Conservation (phyloP, 2,888 invertebrate genomes). For the Diogma glabrata region DNA sequence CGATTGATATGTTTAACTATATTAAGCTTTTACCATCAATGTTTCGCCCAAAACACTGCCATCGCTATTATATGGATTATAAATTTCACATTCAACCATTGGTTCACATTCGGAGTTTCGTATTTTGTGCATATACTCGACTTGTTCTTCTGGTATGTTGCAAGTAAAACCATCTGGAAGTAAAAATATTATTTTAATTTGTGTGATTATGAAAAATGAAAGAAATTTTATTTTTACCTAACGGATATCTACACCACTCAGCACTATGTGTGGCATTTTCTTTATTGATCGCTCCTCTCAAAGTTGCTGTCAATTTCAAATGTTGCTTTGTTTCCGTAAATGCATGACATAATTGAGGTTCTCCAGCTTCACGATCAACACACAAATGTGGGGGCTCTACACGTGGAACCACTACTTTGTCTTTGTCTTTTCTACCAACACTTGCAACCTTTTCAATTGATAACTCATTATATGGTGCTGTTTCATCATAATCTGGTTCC, state of each 20-base stretch:
- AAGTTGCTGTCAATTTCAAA: slow-evolving; percentile 41
- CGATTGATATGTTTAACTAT: background rate
- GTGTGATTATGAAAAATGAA: slow-evolving; percentile 7
- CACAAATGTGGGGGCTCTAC: slow-evolving; percentile 48
- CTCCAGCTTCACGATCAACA: slow-evolving; percentile 25
- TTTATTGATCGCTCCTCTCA: slow-evolving; percentile 39
- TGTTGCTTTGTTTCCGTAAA: slow-evolving; percentile 44
- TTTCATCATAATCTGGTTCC: slow-evolving; percentile 35
- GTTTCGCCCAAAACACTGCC: slow-evolving; percentile 55
- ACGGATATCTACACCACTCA: slow-evolving; percentile 57
- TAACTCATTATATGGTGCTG: slow-evolving; percentile 20
- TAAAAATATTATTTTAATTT: background rate
- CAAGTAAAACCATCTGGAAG: slow-evolving; percentile 44
- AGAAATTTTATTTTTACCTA: slow-evolving; percentile 35
- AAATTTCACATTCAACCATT: slow-evolving; percentile 56
- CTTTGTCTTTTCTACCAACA: no score
- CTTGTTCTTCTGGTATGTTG: slow-evolving; percentile 45
- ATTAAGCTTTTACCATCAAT: slow-evolving; percentile 33
- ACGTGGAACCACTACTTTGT: no score
- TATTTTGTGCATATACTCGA: slow-evolving; percentile 29
- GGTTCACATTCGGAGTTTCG: slow-evolving; percentile 44
- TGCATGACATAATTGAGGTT: slow-evolving; percentile 42
- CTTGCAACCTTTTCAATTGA: slow-evolving; percentile 15
- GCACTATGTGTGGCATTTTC: slow-evolving; percentile 32
- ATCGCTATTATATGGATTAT: slow-evolving; percentile 55